These are phyloP conservation scores for Hycleus phaleratus DNA, from an alignment of 1,140 invertebrate species.

Conservation along the genomic window DNA sequence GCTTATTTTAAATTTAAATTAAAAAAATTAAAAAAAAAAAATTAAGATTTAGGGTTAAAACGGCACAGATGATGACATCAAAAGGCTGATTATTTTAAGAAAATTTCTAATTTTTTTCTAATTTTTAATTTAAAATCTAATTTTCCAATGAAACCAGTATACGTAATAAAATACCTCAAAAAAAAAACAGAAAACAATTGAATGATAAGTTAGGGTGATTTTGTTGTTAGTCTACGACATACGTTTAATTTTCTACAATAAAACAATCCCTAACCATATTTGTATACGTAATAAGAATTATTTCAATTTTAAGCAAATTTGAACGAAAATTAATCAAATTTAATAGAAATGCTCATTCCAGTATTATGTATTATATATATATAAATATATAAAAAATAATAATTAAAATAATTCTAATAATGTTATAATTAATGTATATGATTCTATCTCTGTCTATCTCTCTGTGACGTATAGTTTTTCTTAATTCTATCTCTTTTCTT, in stretches of 20 bases:
- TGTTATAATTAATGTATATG: not conserved
- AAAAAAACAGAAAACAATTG: too few species aligned
- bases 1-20: not conserved
- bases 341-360: constrained; percentile 33
- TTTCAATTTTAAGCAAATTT: constrained; percentile 1
- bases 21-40: not conserved
- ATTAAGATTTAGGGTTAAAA: constrained; percentile 1
- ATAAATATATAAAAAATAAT: constrained; percentile 20
- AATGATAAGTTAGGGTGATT: too few species aligned
- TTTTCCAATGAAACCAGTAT: constrained; percentile 33
- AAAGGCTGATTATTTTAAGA: constrained; percentile 24
- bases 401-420: constrained; percentile 7
- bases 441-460: too few species aligned
- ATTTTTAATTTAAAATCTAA: not conserved
- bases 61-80: constrained; percentile 6
- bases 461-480: too few species aligned
- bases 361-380: constrained; percentile 30
- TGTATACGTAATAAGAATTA: constrained; percentile 19
- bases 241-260: not conserved
- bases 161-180: constrained; percentile 41
- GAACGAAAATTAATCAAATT: constrained; percentile 1
- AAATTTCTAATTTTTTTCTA: constrained; percentile 4
- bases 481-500: too few species aligned
- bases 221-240: not conserved
- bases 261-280: not conserved